These are phyloP conservation scores for Bacillus rossius DNA, from an alignment of 1,140 invertebrate genomes.

Conservation along the genomic window DNA sequence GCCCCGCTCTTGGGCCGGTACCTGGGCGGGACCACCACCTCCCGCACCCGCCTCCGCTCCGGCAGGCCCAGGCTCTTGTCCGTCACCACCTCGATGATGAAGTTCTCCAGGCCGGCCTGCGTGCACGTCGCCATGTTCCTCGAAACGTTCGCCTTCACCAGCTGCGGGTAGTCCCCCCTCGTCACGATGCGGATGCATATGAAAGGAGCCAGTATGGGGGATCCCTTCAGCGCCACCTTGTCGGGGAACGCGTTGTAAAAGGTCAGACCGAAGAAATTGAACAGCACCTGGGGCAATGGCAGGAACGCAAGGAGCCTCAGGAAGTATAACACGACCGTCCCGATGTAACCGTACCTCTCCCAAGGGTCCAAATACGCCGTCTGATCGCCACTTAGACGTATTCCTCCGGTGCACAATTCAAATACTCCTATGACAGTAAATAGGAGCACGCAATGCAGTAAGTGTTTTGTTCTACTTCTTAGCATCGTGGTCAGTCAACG, in stretches of 20 bases:
- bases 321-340: conserved; percentile 60
- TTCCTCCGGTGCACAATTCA: conserved; percentile 71
- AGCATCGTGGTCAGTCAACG: conserved; percentile 40
- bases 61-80: conserved; percentile 79
- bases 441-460: conserved; percentile 72
- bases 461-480: conserved; percentile 61
- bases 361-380: conserved; percentile 65
- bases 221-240: conserved; percentile 84
- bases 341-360: conserved; percentile 67
- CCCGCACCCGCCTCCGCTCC: conserved; percentile 62
- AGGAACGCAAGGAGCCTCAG: conserved; percentile 78
- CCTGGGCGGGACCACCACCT: conserved; percentile 79
- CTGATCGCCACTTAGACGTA: conserved; percentile 57
- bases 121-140: conserved; percentile 87
- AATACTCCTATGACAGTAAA: conserved; percentile 68
- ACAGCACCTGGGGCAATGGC: conserved; percentile 83
- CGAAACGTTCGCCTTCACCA: conserved; percentile 84
- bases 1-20: conserved; percentile 89
- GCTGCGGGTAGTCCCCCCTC: conserved; percentile 87
- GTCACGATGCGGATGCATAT: conserved; percentile 95
- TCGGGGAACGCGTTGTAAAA: conserved; percentile 94
- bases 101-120: conserved; percentile 90
- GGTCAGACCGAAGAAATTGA: conserved; percentile 86
- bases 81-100: conserved; percentile 95
- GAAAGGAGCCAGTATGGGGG: conserved; percentile 87